These are phyloP conservation scores for Pimephales promelas DNA, from an alignment of 2,113 vertebrate species.

Conservation along the genomic window DNA sequence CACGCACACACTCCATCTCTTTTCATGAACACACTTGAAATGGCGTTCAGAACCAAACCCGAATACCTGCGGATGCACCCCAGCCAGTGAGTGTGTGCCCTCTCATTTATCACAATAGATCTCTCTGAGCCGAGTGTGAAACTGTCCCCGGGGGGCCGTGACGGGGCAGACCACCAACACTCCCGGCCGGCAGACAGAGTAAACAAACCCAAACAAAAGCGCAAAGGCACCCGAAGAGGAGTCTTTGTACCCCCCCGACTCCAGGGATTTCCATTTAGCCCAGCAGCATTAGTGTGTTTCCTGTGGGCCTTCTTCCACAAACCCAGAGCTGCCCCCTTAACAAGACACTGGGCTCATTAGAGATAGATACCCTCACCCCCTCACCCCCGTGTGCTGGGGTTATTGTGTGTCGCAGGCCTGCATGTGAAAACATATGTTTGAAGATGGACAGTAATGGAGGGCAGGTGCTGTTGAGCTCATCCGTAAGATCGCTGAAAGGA, in stretches of 20 bases:
- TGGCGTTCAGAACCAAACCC: not conserved
- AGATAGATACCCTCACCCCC: slow-evolving; percentile 39
- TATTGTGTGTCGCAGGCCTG: slow-evolving; percentile 42
- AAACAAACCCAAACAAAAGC: slow-evolving; percentile 64
- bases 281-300: slow-evolving; percentile 36
- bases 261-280: slow-evolving; percentile 64
- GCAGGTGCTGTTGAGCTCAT: slow-evolving; percentile 50
- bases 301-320: slow-evolving; percentile 44
- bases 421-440: slow-evolving; percentile 52
- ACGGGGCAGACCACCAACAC: slow-evolving; percentile 68
- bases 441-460: slow-evolving; percentile 41
- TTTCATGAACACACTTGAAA: not conserved
- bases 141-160: slow-evolving; percentile 46
- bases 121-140: slow-evolving; percentile 51
- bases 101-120: slow-evolving; percentile 57
- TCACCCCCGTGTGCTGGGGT: slow-evolving; percentile 1
- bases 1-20: not conserved
- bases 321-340: slow-evolving; percentile 25
- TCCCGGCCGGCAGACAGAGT: slow-evolving; percentile 61
- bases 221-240: slow-evolving; percentile 59
- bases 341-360: slow-evolving; percentile 41
- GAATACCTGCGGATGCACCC: slow-evolving; percentile 22
- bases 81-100: slow-evolving; percentile 16
- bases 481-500: not conserved
- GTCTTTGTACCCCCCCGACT: slow-evolving; percentile 44